Evolutionary conservation across 2,113 vertebrate species (phyloP), one percentile per base, ranked within the genome.

Genomic region (Herpailurus yagouaroundi): DNA sequence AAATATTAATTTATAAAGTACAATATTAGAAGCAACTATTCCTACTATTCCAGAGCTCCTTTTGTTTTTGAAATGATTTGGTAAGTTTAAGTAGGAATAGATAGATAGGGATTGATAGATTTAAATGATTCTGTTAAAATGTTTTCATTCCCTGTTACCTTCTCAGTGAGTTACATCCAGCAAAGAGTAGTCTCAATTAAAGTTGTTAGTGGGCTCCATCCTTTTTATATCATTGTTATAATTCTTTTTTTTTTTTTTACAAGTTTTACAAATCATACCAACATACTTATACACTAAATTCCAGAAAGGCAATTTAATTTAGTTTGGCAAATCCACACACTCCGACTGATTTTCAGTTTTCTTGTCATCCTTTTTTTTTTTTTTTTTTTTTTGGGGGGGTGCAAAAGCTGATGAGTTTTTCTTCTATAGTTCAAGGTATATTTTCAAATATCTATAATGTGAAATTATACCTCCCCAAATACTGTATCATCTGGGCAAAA

Each of bases 181-280:
- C 50, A 86, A 91, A 69, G 23, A 41, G 10, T 69, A 60, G 2
- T 33, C 25, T 33, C 50, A 91, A 7, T 48, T 66, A 77, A n/a
- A 74, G 15, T 50, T 38, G 33, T 50, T 18, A 71, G 10, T 38
- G 69, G n/a, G 10, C 11, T 23, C 1, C 45, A 7, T 36, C 25
- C 48, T 91, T 52, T 80, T 64, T 66, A 55, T 16, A 13, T 15
- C 4, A 90, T 31, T 76, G 41, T 79, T 82, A 29, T 57, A 88
- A 88, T 94, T 50, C 48, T 38, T 36, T 94, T 86, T 45, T 96
- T 96, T 88, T 36, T 64, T 66, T 71, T 91, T 63, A 71, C 27
- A 82, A 64, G n/a, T 55, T 73, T 91, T 64, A 91, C 29, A 81
- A 94, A 38, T 82, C 66, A 80, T 73, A 55, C 64, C 8, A 91